Percentiles rank a stretch among this genome's conserved stretches.
These are phyloP conservation scores for Nasonia oneida DNA, from an alignment of 2,888 invertebrate species.

Conservation along the genomic window DNA sequence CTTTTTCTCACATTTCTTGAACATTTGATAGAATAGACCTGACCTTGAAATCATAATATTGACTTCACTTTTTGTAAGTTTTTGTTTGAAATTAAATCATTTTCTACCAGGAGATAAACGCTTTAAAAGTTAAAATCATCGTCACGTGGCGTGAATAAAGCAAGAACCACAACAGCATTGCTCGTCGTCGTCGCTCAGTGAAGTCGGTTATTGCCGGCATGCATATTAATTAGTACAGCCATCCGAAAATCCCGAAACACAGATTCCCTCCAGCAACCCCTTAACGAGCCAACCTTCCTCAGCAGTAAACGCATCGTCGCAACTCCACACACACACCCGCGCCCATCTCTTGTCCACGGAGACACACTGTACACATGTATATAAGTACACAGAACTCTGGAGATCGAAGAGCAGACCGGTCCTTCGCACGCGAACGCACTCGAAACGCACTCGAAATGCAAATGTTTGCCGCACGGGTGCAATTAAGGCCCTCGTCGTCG, in stretches of 20 bases:
- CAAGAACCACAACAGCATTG: not conserved
- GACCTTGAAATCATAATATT: too few species aligned
- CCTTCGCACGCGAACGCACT: slow-evolving; percentile 63
- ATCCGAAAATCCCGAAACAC: not conserved
- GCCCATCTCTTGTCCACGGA: not conserved
- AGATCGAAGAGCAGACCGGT: not conserved
- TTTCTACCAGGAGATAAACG: not conserved
- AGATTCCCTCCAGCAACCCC: not conserved
- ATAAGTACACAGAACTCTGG: not conserved
- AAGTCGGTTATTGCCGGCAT: not conserved
- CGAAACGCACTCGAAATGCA: slow-evolving; percentile 71
- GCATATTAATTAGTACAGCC: not conserved
- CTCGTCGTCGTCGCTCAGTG: not conserved
- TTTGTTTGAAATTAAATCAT: too few species aligned
- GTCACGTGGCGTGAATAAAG: not conserved
- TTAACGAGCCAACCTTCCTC: not conserved
- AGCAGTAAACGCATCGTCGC: not conserved
- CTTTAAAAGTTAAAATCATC: not conserved
- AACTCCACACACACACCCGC: not conserved
- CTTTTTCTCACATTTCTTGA: too few species aligned
- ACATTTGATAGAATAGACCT: too few species aligned
- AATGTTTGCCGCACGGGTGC: slow-evolving; percentile 70
- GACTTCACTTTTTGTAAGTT: too few species aligned
- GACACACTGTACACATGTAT: not conserved
- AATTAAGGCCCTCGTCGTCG: slow-evolving; percentile 69